phyloP scores from a whole-genome alignment of 2,113 vertebrate species.

The Poeciliopsis retropinna region DNA sequence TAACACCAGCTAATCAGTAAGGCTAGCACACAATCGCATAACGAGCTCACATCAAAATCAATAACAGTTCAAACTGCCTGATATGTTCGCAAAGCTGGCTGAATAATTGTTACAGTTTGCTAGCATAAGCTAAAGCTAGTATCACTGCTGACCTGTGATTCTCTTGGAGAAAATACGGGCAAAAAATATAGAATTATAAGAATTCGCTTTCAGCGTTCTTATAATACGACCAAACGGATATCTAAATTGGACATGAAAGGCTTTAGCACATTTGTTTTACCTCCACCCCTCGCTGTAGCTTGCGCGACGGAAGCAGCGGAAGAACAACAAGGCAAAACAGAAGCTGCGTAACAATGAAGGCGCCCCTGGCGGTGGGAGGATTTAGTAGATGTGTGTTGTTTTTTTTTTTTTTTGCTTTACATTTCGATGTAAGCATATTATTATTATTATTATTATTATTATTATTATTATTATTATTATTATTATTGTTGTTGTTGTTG shows the following conservation, averaged over 20 bases:
- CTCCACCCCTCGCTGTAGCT: slow-evolving; percentile 9
- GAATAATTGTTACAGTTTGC: slow-evolving; percentile 1
- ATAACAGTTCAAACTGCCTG: background rate
- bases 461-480: no score
- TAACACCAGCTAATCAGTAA: no score
- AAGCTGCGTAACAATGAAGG: fast-evolving
- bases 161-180: background rate
- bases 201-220: background rate
- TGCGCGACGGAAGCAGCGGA: slow-evolving; percentile 7
- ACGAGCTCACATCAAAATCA: background rate
- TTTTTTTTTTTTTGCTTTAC: no score
- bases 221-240: background rate
- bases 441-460: no score
- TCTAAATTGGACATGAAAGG: background rate
- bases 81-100: background rate
- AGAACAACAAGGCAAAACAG: slow-evolving; percentile 28
- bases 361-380: slow-evolving; percentile 36
- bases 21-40: background rate
- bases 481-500: no score
- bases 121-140: slow-evolving; percentile 42
- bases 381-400: no score
- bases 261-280: slow-evolving; percentile 5
- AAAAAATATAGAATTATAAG: background rate
- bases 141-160: background rate
- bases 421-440: no score